These are phyloP conservation scores for Anarhynchus alexandrinus DNA, from an alignment of 2,113 vertebrate genomes.

Conservation along the genomic window DNA sequence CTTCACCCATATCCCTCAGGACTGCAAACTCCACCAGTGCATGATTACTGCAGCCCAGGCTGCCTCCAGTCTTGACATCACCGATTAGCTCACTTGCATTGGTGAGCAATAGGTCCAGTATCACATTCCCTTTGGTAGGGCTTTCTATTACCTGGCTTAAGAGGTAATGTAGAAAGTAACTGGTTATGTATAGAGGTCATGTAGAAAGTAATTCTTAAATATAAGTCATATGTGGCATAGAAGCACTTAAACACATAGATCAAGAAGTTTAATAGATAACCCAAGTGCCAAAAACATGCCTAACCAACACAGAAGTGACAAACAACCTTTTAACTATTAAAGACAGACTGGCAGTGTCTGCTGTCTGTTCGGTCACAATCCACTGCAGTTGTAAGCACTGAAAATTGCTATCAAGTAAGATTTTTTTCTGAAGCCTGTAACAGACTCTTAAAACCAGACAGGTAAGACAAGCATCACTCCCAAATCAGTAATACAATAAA, in stretches of 20 bases:
- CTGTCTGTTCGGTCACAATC: not conserved
- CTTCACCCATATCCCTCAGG: not conserved
- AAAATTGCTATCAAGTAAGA: not conserved
- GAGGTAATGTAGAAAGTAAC: not conserved
- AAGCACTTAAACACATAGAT: not conserved
- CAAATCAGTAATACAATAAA: not conserved
- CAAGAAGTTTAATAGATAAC: not conserved
- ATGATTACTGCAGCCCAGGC: not conserved
- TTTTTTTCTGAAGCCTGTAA: not conserved
- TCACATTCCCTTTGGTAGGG: not conserved
- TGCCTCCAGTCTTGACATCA: not conserved
- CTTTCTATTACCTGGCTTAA: not conserved
- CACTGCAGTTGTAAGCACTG: not conserved
- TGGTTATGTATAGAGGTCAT: not conserved
- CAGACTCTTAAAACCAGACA: not conserved
- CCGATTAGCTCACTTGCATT: not conserved
- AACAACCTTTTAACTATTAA: not conserved
- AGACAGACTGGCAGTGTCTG: not conserved
- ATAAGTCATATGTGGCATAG: not conserved
- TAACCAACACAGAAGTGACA: not conserved
- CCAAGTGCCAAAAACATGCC: not conserved
- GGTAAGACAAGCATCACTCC: not conserved
- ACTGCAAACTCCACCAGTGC: not conserved
- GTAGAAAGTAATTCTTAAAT: not conserved
- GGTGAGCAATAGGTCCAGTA: not conserved